A percentile compares a stretch with the other conserved stretches of the same genome.
These are phyloP conservation scores for Fragum sueziense DNA, from an alignment of 2,888 invertebrate genomes.

Conservation along the genomic window DNA sequence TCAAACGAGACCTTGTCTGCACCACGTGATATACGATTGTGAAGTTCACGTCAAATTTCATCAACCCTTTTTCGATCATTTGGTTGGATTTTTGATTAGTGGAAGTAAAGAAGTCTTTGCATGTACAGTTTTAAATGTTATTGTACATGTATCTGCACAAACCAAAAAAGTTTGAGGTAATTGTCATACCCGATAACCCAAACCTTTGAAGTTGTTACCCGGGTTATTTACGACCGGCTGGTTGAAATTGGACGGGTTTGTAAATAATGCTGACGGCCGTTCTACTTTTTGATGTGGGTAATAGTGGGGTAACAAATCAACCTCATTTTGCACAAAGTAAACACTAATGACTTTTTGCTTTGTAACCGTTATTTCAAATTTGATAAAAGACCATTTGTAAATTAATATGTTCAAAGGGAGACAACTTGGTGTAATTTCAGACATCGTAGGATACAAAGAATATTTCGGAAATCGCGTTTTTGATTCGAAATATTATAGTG, in stretches of 20 bases:
- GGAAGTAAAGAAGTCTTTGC: no score
- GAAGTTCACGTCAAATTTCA: constrained; percentile 28
- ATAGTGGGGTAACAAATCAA: neutral
- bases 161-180: neutral
- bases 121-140: no score
- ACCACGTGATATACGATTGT: constrained; percentile 47
- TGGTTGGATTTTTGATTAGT: no score
- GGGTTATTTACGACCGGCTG: neutral
- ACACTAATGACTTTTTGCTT: neutral
- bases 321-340: neutral
- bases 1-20: constrained; percentile 53
- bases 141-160: no score
- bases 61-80: no score
- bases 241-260: neutral
- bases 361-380: constrained; percentile 6
- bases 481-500: no score
- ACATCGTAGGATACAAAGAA: no score
- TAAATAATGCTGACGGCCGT: neutral
- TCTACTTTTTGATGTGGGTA: neutral
- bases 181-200: neutral
- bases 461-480: no score
- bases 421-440: no score
- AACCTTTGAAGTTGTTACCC: constrained; percentile 1
- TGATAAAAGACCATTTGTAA: neutral
- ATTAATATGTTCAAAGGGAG: neutral